Evolutionary conservation across 2,113 vertebrate genomes (phyloP), one percentile per base, ranked within the genome.

Genomic region (Athene cunicularia): DNA sequence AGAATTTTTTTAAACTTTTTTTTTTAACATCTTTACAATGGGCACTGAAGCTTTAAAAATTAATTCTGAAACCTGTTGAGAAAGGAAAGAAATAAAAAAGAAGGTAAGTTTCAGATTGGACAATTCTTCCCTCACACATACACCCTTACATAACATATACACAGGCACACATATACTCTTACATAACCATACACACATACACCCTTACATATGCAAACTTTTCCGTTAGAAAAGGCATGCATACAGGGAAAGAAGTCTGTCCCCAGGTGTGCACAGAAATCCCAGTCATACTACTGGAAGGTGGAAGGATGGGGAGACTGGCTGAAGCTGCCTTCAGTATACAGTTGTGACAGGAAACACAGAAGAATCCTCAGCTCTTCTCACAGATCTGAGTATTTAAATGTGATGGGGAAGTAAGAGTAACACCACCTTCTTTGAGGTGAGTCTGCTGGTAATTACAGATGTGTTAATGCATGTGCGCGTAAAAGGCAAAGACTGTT

Each of bases 41-140:
- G 21, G 24, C 52, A 89, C 43, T 56, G 60, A 84, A 90, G 68
- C 56, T 87, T 88, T 81, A 91, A 88, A 92, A 88, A 88, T 26
- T 52, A 90, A 64, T 50, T 88, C 68, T 84, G 64, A 92, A 84
- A 92, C 17, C 39, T 11, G 3, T 0, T 35, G 10, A 49, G 39
- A 87, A 71, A 52, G 6, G 19, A 15, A 33, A 22, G 64, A 39
- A 49, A 23, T 45, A 45, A 58, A 20, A 39, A 62, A 35, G 19
- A 5, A n/a, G 39, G 5, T 20, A 21, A 70, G 76, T 82, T n/a
- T 83, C 47, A 91, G 35, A n/a, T 68, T 72, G 68, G 24, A n/a
- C 0, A 1, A 32, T 19, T 72, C 20, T 76, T 85, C 28, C 62
- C 0, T 1, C 74, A 82, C 21, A 28, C 12, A 41, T 6, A 66